Evolutionary conservation across 2,888 invertebrate species (phyloP).

Genomic region (Achlya flavicornis): DNA sequence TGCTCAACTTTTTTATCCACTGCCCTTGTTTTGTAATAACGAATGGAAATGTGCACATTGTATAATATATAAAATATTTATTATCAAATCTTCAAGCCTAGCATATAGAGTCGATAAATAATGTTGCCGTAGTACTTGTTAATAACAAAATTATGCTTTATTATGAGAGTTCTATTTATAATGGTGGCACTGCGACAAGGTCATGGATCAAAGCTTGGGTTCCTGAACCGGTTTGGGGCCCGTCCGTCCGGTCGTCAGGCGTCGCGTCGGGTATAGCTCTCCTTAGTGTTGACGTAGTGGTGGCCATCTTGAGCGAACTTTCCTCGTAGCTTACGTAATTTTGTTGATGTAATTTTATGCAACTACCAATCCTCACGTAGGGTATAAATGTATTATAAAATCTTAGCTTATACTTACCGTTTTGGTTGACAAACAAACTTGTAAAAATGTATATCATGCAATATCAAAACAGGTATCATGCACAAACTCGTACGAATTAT

Average conservation of each 20-base stretch:
- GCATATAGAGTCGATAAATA: slow-evolving; percentile 68
- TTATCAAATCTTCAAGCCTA: slow-evolving; percentile 67
- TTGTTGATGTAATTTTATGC: slow-evolving; percentile 61
- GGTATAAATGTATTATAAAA: slow-evolving; percentile 70
- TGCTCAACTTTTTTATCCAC: slow-evolving; percentile 65
- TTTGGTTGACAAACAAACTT: slow-evolving; percentile 64
- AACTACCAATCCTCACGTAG: slow-evolving; percentile 69
- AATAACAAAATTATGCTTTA: slow-evolving; percentile 77
- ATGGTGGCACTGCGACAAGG: slow-evolving; percentile 56
- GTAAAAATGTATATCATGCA: slow-evolving; percentile 73
- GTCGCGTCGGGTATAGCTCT: slow-evolving; percentile 17
- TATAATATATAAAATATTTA: slow-evolving; percentile 59
- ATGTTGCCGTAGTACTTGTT: slow-evolving; percentile 77
- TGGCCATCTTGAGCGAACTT: slow-evolving; percentile 51
- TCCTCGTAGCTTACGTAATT: slow-evolving; percentile 66
- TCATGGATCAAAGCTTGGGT: slow-evolving; percentile 49
- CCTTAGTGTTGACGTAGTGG: slow-evolving; percentile 30
- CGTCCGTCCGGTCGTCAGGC: slow-evolving; percentile 13
- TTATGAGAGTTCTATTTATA: slow-evolving; percentile 76
- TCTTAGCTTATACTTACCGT: slow-evolving; percentile 67
- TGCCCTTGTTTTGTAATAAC: slow-evolving; percentile 39
- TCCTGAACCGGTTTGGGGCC: slow-evolving; percentile 53
- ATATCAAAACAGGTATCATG: slow-evolving; percentile 69
- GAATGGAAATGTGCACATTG: slow-evolving; percentile 73
- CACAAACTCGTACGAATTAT: slow-evolving; percentile 75